phyloP scores from a whole-genome alignment of 2,797 vertebrate species.

The Ptychadena robeensis region DNA sequence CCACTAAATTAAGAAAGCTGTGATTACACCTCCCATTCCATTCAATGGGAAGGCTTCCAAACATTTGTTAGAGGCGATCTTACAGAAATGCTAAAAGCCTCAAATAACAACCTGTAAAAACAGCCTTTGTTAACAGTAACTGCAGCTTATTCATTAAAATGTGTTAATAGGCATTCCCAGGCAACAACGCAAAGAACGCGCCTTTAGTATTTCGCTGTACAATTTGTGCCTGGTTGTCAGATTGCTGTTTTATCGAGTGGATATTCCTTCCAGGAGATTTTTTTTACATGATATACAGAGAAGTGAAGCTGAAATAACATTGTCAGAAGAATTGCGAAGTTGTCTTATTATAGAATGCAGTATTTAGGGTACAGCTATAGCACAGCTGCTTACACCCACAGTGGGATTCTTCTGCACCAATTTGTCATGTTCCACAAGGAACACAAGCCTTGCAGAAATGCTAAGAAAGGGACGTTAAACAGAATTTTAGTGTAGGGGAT shows the following conservation, averaged over 20 bases:
- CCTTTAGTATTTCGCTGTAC: not conserved
- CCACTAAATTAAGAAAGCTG: too few relatives aligned
- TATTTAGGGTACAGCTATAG: conserved; percentile 12
- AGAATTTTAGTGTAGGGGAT: not conserved
- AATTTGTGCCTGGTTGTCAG: not conserved
- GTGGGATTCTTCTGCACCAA: conserved; percentile 22
- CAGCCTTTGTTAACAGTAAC: not conserved
- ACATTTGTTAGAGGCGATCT: too few relatives aligned
- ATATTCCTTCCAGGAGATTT: not conserved
- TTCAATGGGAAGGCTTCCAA: too few relatives aligned
- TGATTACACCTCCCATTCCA: too few relatives aligned
- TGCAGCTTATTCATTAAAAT: too few relatives aligned
- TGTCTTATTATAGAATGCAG: conserved; percentile 31
- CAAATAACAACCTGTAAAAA: not conserved
- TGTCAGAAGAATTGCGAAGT: conserved; percentile 4
- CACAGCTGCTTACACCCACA: conserved; percentile 35
- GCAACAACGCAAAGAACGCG: not conserved
- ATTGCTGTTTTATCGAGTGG: not conserved
- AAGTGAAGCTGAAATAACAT: not conserved
- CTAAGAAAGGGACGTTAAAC: not conserved
- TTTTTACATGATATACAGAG: not conserved
- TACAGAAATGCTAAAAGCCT: too few relatives aligned
- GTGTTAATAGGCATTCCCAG: not conserved
- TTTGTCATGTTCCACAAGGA: conserved; percentile 23
- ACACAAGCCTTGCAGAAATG: not conserved